Conservation (phyloP, 2,888 invertebrate genomes). For the Chorisops tibialis region DNA sequence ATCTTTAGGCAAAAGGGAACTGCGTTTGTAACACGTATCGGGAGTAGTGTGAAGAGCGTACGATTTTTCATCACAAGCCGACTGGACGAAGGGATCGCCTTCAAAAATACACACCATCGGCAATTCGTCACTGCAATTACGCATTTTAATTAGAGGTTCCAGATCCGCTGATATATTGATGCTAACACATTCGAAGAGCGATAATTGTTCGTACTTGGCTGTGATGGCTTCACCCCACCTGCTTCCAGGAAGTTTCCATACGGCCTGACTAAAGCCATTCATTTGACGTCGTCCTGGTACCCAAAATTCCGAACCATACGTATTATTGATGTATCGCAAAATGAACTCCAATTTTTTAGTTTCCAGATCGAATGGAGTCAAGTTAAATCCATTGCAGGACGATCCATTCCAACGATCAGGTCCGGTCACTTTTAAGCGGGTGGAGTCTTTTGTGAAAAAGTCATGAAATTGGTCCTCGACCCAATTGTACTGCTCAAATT, state of each 20-base stretch:
- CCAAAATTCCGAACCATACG: constrained; percentile 50
- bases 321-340: constrained; percentile 41
- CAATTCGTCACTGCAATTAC: constrained; percentile 37
- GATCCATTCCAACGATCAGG: constrained; percentile 39
- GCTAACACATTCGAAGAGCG: constrained; percentile 39
- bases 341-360: constrained; percentile 38
- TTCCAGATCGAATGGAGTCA: constrained; percentile 36
- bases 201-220: constrained; percentile 33
- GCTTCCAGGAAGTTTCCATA: constrained; percentile 54
- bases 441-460: constrained; percentile 33
- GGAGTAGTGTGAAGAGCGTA: constrained; percentile 41
- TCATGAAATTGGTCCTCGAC: no score
- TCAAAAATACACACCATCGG: constrained; percentile 42
- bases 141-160: constrained; percentile 32
- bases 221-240: constrained; percentile 42
- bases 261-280: constrained; percentile 52
- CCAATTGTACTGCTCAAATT: no score
- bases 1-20: no score
- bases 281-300: constrained; percentile 55
- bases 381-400: constrained; percentile 42
- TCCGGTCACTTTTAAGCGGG: constrained; percentile 46
- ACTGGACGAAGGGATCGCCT: constrained; percentile 35
- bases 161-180: constrained; percentile 4
- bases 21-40: constrained; percentile 42
- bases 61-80: constrained; percentile 40